These are phyloP conservation scores for Dasysyrphus albostriatus DNA, from an alignment of 2,888 invertebrate genomes.

Conservation along the genomic window DNA sequence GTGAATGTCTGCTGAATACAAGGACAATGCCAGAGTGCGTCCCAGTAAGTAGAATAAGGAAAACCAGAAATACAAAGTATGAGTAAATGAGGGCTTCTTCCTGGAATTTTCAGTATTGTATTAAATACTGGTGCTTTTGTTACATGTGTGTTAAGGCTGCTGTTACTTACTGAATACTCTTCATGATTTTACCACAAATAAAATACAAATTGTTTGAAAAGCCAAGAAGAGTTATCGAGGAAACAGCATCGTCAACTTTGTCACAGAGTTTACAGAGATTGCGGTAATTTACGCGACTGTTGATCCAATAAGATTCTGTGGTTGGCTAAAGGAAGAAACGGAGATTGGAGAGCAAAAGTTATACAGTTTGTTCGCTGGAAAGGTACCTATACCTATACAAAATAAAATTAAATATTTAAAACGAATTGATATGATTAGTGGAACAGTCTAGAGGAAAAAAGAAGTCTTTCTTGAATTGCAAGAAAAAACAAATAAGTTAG, in stretches of 20 bases:
- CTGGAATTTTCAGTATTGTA: conserved; percentile 72
- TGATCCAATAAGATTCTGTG: conserved; percentile 84
- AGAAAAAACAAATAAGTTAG: too few relatives aligned
- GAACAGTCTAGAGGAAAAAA: too few relatives aligned
- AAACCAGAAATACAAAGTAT: conserved; percentile 85
- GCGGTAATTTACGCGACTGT: conserved; percentile 85
- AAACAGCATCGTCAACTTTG: conserved; percentile 84
- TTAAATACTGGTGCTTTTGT: background rate
- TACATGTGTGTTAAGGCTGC: background rate
- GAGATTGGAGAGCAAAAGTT: too few relatives aligned
- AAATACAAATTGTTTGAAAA: conserved; percentile 86
- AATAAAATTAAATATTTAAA: too few relatives aligned
- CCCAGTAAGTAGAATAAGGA: conserved; percentile 85
- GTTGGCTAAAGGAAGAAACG: conserved; percentile 78
- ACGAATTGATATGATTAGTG: too few relatives aligned
- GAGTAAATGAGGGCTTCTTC: conserved; percentile 81
- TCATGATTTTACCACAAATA: conserved; percentile 86
- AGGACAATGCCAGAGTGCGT: conserved; percentile 85
- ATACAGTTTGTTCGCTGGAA: too few relatives aligned
- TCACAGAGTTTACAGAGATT: conserved; percentile 84
- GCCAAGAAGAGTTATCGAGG: conserved; percentile 85
- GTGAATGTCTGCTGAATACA: conserved; percentile 85
- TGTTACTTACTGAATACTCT: conserved; percentile 84
- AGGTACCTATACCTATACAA: too few relatives aligned
- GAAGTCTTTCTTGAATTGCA: too few relatives aligned